Conservation (phyloP, 2,113 vertebrate species). For the Athene cunicularia region DNA sequence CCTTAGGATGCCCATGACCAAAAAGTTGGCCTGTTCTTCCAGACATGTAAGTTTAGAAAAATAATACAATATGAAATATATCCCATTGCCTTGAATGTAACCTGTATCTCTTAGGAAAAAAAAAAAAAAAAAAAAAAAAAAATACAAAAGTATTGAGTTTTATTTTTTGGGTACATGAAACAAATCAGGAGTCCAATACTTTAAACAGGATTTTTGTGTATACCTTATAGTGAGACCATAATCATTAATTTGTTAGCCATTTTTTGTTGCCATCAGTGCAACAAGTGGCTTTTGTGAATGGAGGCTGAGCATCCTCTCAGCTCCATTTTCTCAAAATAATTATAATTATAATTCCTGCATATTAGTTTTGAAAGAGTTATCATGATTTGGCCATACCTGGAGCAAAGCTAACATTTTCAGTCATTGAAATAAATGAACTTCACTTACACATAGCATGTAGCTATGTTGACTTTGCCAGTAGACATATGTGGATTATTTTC, state of each 20-base stretch:
- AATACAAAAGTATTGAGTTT: conserved; percentile 4
- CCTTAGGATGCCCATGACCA: not conserved
- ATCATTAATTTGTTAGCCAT: conserved; percentile 35
- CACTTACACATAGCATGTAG: not conserved
- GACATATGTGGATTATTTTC: not conserved
- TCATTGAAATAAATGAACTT: conserved; percentile 19
- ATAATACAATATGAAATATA: not conserved
- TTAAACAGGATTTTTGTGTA: conserved; percentile 42
- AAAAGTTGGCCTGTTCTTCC: not conserved
- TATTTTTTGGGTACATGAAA: conserved; percentile 20
- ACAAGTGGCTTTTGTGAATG: conserved; percentile 59
- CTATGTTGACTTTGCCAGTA: not conserved
- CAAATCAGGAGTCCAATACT: conserved; percentile 12
- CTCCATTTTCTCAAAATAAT: conserved; percentile 62
- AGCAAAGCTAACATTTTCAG: conserved; percentile 25
- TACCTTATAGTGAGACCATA: not conserved
- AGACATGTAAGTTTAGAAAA: not conserved
- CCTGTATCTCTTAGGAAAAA: not conserved
- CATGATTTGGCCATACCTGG: conserved; percentile 36
- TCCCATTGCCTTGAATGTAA: not conserved
- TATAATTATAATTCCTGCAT: conserved; percentile 57
- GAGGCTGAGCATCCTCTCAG: not conserved
- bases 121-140: not conserved
- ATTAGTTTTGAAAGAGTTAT: conserved; percentile 46
- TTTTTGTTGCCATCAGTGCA: conserved; percentile 43